Evolutionary conservation across 92 coral and sea anemone species (phyloP), one percentile per base, ranked within the genome.

Genomic region (Hydrozoanthus gracilis): DNA sequence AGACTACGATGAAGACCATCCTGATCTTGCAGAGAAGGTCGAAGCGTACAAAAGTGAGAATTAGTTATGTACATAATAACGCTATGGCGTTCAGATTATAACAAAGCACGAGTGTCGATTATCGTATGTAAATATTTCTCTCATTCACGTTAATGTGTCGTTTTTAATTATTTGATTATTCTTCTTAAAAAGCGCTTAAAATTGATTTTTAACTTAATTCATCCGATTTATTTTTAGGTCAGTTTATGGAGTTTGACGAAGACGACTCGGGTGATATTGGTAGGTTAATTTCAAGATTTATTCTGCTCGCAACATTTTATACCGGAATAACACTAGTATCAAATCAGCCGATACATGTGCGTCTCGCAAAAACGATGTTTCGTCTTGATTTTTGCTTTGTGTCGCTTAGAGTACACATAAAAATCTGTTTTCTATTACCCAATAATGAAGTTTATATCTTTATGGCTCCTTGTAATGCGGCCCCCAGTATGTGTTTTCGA

Each of bases 231-330:
- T 72, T 87, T 66, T 60, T 79, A 96, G 99, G 90, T 13, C 99
- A 96, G 73, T 96, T 96, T 75, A 96, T 96, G 95, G 99, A 96
- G 88, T 96, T 95, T 76, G 99, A 96, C 84, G 88, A 76, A n/a
- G 89, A 96, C 61, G 75, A 93, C 76, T 96, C 99, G 7, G 99
- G 99, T 2, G 99, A 96, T 79, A 96, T 96, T 20, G 99, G 99
- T 96, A 73, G 88, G 99, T 60, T 27, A 2, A 27, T 27, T 27
- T 27, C 39, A 27, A 27, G 39, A 27, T 27, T 27, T 27, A 27
- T 27, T 27, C 39, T 27, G 39, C 2, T 27, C 39, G 39, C 39
- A 27, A 2, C 39, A 27, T 27, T 27, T 27, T 27, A 27, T 27
- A 27, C 39, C 39, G 39, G 39, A 27, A 27, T 0, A 27, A 27